phyloP scores from a whole-genome alignment of 2,888 invertebrate genomes.

The Aleiodes alternator region DNA sequence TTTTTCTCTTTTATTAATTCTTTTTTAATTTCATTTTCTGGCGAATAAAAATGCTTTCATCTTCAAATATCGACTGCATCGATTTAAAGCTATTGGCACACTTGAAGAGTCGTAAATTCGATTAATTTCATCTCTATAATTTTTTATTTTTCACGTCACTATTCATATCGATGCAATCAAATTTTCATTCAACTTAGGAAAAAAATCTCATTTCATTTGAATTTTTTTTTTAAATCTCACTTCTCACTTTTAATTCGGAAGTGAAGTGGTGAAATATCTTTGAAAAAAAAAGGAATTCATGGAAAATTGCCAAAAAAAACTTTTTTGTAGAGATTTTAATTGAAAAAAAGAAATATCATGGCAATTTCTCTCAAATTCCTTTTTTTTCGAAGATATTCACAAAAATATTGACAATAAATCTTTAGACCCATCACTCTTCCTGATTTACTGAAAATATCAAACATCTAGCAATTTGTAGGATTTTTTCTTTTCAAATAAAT shows the following conservation, averaged over 20 bases:
- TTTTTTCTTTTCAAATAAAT: no score
- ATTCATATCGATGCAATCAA: conserved; percentile 16
- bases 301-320: no score
- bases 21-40: background rate
- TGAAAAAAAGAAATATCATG: no score
- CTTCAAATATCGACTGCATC: conserved; percentile 44
- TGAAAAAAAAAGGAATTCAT: no score
- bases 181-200: background rate
- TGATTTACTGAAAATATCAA: no score
- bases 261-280: no score
- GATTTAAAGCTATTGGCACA: conserved; percentile 57
- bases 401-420: no score
- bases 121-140: conserved; percentile 46
- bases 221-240: no score
- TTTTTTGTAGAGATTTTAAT: no score
- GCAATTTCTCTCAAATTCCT: background rate
- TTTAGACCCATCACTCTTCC: no score
- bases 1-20: conserved; percentile 5
- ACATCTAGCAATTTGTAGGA: no score
- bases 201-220: background rate
- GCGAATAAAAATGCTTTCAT: conserved; percentile 34
- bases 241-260: no score
- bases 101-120: conserved; percentile 56
- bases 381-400: background rate
- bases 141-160: background rate